Evolutionary conservation across 1,140 invertebrate genomes (phyloP).

Genomic region (Cotesia typhae): DNA sequence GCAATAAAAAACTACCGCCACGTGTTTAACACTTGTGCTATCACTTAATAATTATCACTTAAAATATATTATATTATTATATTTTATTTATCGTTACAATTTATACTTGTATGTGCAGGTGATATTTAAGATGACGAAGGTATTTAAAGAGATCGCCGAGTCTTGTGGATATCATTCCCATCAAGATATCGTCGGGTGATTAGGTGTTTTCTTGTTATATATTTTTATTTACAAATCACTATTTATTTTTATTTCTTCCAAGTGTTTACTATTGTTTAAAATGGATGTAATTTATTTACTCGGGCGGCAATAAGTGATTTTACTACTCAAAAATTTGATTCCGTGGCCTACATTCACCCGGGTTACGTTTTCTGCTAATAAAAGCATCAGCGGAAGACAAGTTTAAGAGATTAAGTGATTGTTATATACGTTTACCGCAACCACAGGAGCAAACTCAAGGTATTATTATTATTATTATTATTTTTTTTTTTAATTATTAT

Average conservation of each 20-base stretch:
- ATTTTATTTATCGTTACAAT: constrained; percentile 5
- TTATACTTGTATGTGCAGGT: constrained; percentile 7
- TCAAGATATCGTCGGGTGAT: no score
- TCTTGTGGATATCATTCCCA: no score
- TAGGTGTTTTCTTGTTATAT: no score
- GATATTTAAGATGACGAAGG: not conserved
- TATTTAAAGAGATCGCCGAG: no score
- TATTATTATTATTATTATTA: no score
- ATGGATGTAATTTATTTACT: no score
- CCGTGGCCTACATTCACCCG: not conserved
- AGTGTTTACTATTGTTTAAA: no score
- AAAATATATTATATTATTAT: not conserved
- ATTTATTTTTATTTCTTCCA: no score
- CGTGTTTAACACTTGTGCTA: constrained; percentile 13
- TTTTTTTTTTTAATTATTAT: no score
- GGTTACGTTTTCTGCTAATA: constrained; percentile 1
- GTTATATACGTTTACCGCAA: not conserved
- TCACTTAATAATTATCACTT: constrained; percentile 11
- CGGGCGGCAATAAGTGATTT: not conserved
- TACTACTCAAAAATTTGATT: not conserved
- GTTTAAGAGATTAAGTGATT: constrained; percentile 1
- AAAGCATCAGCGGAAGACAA: not conserved
- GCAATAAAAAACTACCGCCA: constrained; percentile 3
- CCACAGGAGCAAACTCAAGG: no score
- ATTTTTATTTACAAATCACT: no score